phyloP scores from a whole-genome alignment of 37 sponge, comb jelly and placozoan genomes.

The Haliclona indistincta region DNA sequence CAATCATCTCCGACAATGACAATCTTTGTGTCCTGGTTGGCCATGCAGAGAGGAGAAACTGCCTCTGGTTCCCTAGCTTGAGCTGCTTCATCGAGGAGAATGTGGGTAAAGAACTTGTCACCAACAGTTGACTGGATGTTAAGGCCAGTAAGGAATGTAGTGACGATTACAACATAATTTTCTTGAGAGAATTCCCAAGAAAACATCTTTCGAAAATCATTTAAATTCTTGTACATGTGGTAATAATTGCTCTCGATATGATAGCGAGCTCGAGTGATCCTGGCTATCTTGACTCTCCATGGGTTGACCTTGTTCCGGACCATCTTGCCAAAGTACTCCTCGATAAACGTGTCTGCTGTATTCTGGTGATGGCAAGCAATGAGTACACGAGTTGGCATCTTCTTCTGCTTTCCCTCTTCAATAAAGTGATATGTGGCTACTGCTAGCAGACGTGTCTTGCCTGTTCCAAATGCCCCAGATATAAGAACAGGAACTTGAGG shows the following conservation, averaged over 20 bases:
- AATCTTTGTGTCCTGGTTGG: conserved; percentile 6
- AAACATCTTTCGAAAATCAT: too few species aligned
- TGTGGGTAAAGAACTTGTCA: conserved; percentile 31
- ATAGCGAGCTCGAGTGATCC: not conserved
- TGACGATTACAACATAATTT: conserved; percentile 20
- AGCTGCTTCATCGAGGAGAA: conserved; percentile 61
- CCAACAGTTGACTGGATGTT: not conserved
- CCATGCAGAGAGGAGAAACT: conserved; percentile 23
- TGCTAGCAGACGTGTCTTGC: conserved; percentile 56
- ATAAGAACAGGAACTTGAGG: conserved; percentile 45
- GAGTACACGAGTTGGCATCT: conserved; percentile 17
- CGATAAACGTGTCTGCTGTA: conserved; percentile 52
- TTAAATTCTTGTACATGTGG: not conserved
- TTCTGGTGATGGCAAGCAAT: conserved; percentile 35
- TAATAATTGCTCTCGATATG: not conserved
- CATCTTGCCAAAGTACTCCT: conserved; percentile 11
- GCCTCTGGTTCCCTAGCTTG: conserved; percentile 57
- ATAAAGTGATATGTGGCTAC: conserved; percentile 28
- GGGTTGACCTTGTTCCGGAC: not conserved
- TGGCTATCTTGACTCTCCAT: not conserved
- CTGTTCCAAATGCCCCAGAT: conserved; percentile 62
- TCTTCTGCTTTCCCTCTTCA: not conserved
- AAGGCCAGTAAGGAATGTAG: conserved; percentile 48
- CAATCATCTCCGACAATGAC: conserved; percentile 49
- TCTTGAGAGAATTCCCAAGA: too few species aligned